Percentiles rank a stretch among this genome's conserved stretches.
phyloP scores from a whole-genome alignment of 2,797 vertebrate species.

The Pipistrellus nathusii region DNA sequence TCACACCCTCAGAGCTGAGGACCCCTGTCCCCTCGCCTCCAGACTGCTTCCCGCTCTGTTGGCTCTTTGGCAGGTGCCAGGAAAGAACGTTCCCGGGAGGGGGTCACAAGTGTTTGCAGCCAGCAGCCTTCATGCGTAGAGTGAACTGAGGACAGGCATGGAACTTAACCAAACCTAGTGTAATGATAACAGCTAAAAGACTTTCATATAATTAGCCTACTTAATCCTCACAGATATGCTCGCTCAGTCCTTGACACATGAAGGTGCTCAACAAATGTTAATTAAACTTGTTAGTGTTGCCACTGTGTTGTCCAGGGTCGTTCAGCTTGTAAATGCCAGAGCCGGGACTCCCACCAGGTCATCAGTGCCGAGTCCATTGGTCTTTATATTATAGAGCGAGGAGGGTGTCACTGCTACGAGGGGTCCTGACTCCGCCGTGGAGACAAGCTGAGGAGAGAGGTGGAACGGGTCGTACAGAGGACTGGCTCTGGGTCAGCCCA shows the following conservation, averaged over 20 bases:
- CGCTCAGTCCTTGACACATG: conserved; percentile 50
- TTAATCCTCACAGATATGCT: conserved; percentile 33
- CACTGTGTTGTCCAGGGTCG: conserved; percentile 32
- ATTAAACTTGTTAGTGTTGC: conserved; percentile 70
- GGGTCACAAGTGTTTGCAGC: not conserved
- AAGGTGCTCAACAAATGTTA: conserved; percentile 70
- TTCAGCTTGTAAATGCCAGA: conserved; percentile 47
- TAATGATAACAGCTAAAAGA: conserved; percentile 39
- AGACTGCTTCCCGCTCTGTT: not conserved
- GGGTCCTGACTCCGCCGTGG: not conserved
- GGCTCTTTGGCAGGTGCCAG: not conserved
- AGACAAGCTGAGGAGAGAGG: conserved; percentile 31
- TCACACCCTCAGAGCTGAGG: not conserved
- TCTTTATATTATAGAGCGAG: conserved; percentile 33
- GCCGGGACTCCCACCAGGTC: conserved; percentile 41
- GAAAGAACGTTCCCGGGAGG: not conserved
- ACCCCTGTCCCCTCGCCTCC: not conserved
- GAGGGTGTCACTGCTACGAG: not conserved
- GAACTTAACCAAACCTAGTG: not conserved
- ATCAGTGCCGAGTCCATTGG: not conserved
- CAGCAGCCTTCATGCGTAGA: not conserved
- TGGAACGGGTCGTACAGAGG: not conserved
- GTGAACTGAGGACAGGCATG: not conserved
- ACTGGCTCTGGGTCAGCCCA: conserved; percentile 53
- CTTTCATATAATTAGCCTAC: conserved; percentile 51